These are phyloP conservation scores for Pygoscelis antarcticus DNA, from an alignment of 2,113 vertebrate species.

Conservation along the genomic window DNA sequence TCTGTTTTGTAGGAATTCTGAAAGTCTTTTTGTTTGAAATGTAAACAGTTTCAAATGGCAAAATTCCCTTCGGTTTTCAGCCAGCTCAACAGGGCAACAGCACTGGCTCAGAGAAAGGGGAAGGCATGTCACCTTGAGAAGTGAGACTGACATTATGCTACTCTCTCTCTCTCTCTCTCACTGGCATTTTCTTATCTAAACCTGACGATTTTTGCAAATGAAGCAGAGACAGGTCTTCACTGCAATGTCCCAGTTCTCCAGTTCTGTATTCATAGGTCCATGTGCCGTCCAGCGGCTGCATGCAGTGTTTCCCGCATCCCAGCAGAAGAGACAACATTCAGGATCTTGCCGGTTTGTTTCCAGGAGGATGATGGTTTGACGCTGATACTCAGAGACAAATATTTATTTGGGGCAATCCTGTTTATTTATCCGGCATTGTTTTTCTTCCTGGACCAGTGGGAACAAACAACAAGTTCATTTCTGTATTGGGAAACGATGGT, in stretches of 20 bases:
- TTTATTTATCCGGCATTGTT: slow-evolving; percentile 18
- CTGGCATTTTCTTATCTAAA: background rate
- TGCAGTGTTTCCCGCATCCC: background rate
- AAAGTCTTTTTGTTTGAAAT: background rate
- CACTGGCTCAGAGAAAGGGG: background rate
- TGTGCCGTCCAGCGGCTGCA: background rate
- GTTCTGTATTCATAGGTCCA: background rate
- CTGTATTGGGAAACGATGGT: background rate
- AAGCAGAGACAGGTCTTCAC: background rate
- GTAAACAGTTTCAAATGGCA: background rate
- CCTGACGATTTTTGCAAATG: background rate
- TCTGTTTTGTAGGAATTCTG: background rate
- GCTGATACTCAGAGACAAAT: slow-evolving; percentile 2
- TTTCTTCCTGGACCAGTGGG: slow-evolving; percentile 29
- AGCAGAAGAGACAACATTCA: background rate
- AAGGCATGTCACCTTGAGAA: background rate
- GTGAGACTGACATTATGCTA: background rate
- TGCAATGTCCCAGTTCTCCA: background rate
- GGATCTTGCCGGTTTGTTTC: background rate
- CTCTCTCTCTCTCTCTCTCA: background rate
- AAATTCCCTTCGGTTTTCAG: background rate
- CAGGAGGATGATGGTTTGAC: background rate
- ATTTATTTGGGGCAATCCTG: slow-evolving; percentile 11
- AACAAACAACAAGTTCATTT: slow-evolving; percentile 33
- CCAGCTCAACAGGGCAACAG: background rate